Conservation (phyloP, 2,113 vertebrate genomes). For the Indicator indicator region DNA sequence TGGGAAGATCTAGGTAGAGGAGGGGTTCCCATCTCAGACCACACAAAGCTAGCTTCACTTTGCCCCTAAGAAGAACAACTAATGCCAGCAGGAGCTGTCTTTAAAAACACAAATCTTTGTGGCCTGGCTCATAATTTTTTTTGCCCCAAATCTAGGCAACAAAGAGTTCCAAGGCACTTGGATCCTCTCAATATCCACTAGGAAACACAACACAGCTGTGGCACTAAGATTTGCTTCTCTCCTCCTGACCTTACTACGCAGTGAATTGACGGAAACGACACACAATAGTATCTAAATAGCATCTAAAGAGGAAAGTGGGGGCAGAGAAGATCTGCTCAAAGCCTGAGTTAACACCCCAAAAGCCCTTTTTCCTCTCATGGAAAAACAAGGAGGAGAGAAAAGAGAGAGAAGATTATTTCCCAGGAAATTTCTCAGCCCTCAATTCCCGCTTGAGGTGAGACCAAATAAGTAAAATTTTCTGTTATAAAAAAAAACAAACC, state of each 20-base stretch:
- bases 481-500: neutral
- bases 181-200: neutral
- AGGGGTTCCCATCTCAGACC: neutral
- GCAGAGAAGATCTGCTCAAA: neutral
- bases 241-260: neutral
- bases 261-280: slow-evolving; percentile 12
- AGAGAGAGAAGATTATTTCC: neutral
- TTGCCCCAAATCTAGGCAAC: neutral
- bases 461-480: neutral
- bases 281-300: neutral
- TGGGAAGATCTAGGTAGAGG: neutral
- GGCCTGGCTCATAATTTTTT: neutral
- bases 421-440: neutral
- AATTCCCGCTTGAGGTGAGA: neutral
- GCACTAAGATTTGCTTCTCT: neutral
- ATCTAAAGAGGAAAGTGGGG: neutral
- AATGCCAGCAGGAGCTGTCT: neutral
- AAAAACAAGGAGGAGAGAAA: neutral
- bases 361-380: neutral
- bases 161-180: neutral
- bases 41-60: neutral
- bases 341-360: neutral
- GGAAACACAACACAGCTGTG: neutral
- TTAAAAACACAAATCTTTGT: neutral
- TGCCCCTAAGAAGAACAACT: neutral